Evolutionary conservation across 2,888 invertebrate genomes (phyloP), one percentile per base, ranked within the genome.

Genomic region (Brassicogethes aeneus): DNA sequence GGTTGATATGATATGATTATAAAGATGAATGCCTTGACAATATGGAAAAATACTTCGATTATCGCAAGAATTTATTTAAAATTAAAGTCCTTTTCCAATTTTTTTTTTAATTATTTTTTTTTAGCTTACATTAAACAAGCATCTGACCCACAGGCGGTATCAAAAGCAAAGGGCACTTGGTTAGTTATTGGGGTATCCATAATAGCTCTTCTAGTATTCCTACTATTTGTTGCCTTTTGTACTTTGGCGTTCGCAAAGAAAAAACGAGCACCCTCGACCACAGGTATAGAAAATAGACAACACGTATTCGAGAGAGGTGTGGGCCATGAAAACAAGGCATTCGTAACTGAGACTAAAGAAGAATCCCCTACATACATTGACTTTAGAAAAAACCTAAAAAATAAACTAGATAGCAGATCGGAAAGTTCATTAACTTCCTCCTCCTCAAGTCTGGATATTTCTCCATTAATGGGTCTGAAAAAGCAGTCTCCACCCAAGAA

Each of bases 91-190:
- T n/a, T n/a, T n/a, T n/a, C n/a, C n/a, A n/a, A n/a, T n/a, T n/a
- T n/a, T n/a, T n/a, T n/a, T n/a, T n/a, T n/a, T n/a, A n/a, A n/a
- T n/a, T n/a, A n/a, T n/a, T n/a, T 23, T 36, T 30, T 65, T 65
- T 15, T 70, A 84, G 85, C 85, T 45, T 85, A 80, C 65, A 68
- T 83, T 57, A 80, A 79, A 32, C 12, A 32, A 61, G 76, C 78
- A 30, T 72, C 76, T 1, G 75, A 75, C 48, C 77, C 80, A 2
- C 65, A 81, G 46, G 77, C 79, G 1, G 71, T 76, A 13, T 62
- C 75, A 54, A 51, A 71, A 53, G 57, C 68, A 34, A 68, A 72
- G 43, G 74, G 75, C 48, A 72, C 72, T 0, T 84, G 82, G 82
- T 70, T 83, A 1, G 66, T 84, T 40, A 74, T 78, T 1, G 76